These are phyloP conservation scores for Chaenocephalus aceratus DNA, from an alignment of 2,113 vertebrate species.

Conservation along the genomic window DNA sequence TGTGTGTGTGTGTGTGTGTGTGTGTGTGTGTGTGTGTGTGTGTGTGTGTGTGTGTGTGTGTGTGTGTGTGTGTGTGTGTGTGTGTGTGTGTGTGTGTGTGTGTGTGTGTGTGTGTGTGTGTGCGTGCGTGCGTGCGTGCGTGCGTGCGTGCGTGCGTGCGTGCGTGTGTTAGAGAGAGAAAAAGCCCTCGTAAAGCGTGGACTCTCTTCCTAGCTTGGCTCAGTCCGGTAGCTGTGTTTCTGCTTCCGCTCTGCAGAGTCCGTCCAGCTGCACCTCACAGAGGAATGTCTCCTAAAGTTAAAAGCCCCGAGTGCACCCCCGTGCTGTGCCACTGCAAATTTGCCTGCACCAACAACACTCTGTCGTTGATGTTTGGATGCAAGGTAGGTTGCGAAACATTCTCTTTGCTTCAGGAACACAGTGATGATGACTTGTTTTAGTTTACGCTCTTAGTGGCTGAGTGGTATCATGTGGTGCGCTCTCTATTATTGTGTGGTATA, in stretches of 20 bases:
- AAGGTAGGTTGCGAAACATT: conserved; percentile 87
- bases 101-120: conserved; percentile 34
- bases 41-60: conserved; percentile 43
- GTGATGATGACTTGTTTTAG: not conserved
- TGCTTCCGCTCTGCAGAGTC: conserved; percentile 7
- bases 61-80: conserved; percentile 55
- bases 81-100: conserved; percentile 36
- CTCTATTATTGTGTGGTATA: not conserved
- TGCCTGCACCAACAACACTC: conserved; percentile 94
- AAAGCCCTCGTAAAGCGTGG: conserved; percentile 31
- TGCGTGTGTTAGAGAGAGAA: conserved; percentile 11
- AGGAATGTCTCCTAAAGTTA: conserved; percentile 93
- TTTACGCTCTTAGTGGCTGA: not conserved
- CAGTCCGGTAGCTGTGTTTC: conserved; percentile 5
- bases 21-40: conserved; percentile 22
- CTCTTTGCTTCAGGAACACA: not conserved
- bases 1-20: conserved; percentile 54
- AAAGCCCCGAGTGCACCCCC: conserved; percentile 90
- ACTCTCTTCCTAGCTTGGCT: conserved; percentile 10
- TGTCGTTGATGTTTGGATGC: conserved; percentile 98
- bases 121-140: conserved; percentile 54
- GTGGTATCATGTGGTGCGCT: not conserved
- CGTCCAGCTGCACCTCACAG: conserved; percentile 72
- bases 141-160: conserved; percentile 33
- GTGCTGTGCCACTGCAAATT: conserved; percentile 98